Percentiles rank a stretch among this genome's conserved stretches.
Evolutionary conservation across 2,113 vertebrate species (phyloP).

Genomic region (Rhinogobius similis): DNA sequence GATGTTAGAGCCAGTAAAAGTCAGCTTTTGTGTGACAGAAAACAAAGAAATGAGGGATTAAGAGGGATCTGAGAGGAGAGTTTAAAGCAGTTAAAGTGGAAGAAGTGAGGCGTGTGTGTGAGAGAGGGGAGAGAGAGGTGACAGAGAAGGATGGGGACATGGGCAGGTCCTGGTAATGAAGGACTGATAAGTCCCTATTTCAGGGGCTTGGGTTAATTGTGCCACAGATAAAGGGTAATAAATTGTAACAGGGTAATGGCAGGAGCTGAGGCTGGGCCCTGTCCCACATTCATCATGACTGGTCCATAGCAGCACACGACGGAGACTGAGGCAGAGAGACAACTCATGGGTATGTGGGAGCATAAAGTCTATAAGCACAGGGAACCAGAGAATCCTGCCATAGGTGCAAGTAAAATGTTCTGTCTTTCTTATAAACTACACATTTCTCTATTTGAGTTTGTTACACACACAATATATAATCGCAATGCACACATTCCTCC

Average conservation of each 20-base stretch:
- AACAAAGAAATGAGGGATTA: conserved; percentile 28
- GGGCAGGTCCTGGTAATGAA: conserved; percentile 72
- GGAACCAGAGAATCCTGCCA: neutral
- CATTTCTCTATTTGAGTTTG: neutral
- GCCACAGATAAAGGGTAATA: conserved; percentile 78
- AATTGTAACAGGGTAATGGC: conserved; percentile 74
- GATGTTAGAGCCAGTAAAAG: neutral
- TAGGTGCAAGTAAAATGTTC: neutral
- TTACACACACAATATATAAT: neutral
- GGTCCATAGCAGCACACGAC: conserved; percentile 29
- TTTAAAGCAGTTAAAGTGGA: conserved; percentile 10
- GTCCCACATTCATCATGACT: conserved; percentile 74
- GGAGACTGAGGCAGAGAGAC: conserved; percentile 14
- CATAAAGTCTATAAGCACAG: neutral
- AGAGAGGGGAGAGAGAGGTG: conserved; percentile 46
- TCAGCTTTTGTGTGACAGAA: conserved; percentile 13
- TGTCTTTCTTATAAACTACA: neutral
- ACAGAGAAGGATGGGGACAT: conserved; percentile 73
- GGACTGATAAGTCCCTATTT: conserved; percentile 77
- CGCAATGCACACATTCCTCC: neutral
- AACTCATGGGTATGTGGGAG: conserved; percentile 16
- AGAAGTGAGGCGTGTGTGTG: conserved; percentile 23
- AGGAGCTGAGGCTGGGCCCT: conserved; percentile 58
- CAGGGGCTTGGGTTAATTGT: conserved; percentile 77
- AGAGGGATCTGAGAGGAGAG: conserved; percentile 5